phyloP scores from a whole-genome alignment of 2,888 invertebrate genomes.

The Ophion costatus region DNA sequence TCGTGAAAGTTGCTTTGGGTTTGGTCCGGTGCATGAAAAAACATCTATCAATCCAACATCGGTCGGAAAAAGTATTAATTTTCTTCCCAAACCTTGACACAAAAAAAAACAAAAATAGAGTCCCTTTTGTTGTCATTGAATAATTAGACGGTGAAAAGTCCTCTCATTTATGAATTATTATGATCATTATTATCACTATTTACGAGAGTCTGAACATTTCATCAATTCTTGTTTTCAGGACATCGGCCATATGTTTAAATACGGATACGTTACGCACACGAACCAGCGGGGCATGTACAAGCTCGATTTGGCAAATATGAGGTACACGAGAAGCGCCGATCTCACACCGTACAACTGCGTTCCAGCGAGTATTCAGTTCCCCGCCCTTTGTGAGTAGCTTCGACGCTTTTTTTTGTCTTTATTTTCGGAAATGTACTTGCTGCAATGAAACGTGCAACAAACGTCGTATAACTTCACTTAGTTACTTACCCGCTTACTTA shows the following conservation, averaged over 20 bases:
- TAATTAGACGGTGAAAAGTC: no score
- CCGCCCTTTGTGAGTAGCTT: slow-evolving; percentile 87
- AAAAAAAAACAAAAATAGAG: background rate
- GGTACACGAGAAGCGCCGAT: slow-evolving; percentile 89
- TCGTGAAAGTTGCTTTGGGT: background rate
- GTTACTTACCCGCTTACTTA: background rate
- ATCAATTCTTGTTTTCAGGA: slow-evolving; percentile 82
- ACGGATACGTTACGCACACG: slow-evolving; percentile 90
- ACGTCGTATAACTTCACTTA: background rate
- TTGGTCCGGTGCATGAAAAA: background rate
- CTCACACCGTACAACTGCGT: slow-evolving; percentile 90
- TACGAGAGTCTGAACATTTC: background rate
- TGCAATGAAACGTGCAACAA: no score
- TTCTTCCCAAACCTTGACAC: no score
- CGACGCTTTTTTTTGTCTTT: background rate
- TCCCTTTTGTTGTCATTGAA: background rate
- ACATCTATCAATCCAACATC: background rate
- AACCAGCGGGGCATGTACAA: slow-evolving; percentile 90
- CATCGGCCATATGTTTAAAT: slow-evolving; percentile 87
- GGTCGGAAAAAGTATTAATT: background rate
- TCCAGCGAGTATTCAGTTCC: slow-evolving; percentile 88
- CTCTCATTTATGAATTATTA: background rate
- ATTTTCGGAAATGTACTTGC: no score
- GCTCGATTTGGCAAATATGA: slow-evolving; percentile 88
- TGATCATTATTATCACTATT: background rate